Evolutionary conservation across 2,113 vertebrate species (phyloP), one percentile per base, ranked within the genome.

Genomic region (Rhinichthys klamathensis): DNA sequence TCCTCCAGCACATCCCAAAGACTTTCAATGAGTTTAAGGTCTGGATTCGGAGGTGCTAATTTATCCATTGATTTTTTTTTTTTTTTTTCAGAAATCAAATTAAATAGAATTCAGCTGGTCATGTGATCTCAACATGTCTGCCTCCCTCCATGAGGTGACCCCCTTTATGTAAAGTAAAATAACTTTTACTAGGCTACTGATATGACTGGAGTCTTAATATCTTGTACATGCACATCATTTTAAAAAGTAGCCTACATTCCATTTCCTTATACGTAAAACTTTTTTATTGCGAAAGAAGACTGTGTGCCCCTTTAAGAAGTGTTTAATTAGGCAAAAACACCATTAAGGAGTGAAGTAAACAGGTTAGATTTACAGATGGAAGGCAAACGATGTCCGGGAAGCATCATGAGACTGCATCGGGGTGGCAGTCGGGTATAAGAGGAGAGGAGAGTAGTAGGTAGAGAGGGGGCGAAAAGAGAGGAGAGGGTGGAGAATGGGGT

Each of bases 401-500:
- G 3, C 30, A 15, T 65, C 3, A 5, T 16, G 44, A 61, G 23
- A n/a, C 32, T 61, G 54, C 13, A 56, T n/a, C 10, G 81, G 76
- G 30, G 32, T 73, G 60, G 70, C 56, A 69, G 76, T 25, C 1
- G 46, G n/a, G 74, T 49, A 27, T 67, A 56, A 61, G 58, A 32
- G 35, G 23, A 65, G 35, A 51, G 67, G 1, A 70, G 18, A 56
- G n/a, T n/a, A n/a, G n/a, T n/a, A n/a, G 27, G 54, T 54, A 84
- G 49, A 65, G 25, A 38, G 32, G 35, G 65, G 46, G 79, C 38
- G 75, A 76, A 56, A 63, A 83, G 65, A 44, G 73, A 84, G 51
- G 65, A 78, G 63, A 74, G 85, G 82, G 87, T 82, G 84, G 85
- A 83, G 65, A 83, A 70, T 72, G 30, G 86, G 77, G 61, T 67